Evolutionary conservation across 2,888 invertebrate genomes (phyloP).

Genomic region (Polydrusus tereticollis): DNA sequence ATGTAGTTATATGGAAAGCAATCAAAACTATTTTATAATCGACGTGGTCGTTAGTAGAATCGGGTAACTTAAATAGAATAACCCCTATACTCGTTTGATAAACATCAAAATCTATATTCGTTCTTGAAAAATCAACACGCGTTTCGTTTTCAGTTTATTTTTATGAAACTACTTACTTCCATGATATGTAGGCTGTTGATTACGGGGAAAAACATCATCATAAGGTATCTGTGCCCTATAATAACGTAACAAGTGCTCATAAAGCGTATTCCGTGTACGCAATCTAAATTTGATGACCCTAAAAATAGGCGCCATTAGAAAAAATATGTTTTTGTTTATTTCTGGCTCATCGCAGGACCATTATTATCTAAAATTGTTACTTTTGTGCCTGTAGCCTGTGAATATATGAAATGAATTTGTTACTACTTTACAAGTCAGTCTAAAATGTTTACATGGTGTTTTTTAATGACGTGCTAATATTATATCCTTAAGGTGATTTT

Average conservation of each 20-base stretch:
- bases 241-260: conserved; percentile 68
- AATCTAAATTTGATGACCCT: conserved; percentile 54
- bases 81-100: no score
- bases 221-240: conserved; percentile 66
- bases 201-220: conserved; percentile 60
- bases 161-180: conserved; percentile 58
- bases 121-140: not conserved
- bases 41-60: no score
- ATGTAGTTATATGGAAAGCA: no score
- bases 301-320: conserved; percentile 27
- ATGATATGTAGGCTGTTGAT: conserved; percentile 63
- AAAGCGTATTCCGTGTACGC: conserved; percentile 70
- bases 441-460: no score
- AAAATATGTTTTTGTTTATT: conserved; percentile 5
- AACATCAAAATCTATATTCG: not conserved
- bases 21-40: no score
- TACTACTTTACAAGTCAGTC: no score
- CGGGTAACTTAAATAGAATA: no score
- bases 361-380: not conserved
- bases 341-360: not conserved
- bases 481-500: no score
- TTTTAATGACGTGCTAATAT: no score
- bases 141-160: not conserved
- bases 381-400: no score
- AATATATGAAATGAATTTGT: no score